Percentiles rank a stretch among this genome's conserved stretches.
These are phyloP conservation scores for Anguilla rostrata DNA, from an alignment of 2,113 vertebrate genomes.

Conservation along the genomic window DNA sequence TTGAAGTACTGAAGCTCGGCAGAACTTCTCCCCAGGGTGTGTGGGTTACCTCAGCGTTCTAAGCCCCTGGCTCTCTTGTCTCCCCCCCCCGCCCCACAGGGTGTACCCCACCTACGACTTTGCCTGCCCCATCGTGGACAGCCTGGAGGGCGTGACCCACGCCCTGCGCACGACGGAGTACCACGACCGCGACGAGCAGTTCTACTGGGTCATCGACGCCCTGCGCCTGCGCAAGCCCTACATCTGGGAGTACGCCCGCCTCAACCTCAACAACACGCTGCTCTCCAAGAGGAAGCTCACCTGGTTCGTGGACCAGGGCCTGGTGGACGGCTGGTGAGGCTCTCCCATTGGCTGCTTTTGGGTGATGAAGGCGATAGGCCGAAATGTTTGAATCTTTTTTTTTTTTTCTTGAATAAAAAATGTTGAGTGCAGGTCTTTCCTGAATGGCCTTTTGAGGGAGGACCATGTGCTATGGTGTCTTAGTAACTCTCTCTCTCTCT, in stretches of 20 bases:
- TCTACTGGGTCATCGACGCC: conserved; percentile 92
- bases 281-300: conserved; percentile 97
- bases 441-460: not conserved
- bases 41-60: too few relatives aligned
- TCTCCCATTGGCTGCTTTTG: not conserved
- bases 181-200: conserved; percentile 95
- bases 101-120: conserved; percentile 97
- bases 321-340: conserved; percentile 94
- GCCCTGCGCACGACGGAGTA: conserved; percentile 96
- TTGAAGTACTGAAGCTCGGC: too few relatives aligned
- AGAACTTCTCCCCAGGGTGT: too few relatives aligned
- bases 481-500: not conserved
- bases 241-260: conserved; percentile 94
- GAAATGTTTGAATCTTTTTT: too few relatives aligned
- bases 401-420: too few relatives aligned
- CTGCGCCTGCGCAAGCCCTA: conserved; percentile 87
- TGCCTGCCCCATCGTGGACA: conserved; percentile 97
- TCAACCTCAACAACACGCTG: conserved; percentile 97
- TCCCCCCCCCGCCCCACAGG: conserved; percentile 54
- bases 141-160: conserved; percentile 92
- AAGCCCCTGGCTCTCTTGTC: too few relatives aligned
- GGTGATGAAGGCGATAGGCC: too few relatives aligned
- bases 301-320: conserved; percentile 95
- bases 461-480: not conserved
- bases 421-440: too few relatives aligned